Conservation (phyloP, 2,797 vertebrate genomes). For the Miichthys miiuy region DNA sequence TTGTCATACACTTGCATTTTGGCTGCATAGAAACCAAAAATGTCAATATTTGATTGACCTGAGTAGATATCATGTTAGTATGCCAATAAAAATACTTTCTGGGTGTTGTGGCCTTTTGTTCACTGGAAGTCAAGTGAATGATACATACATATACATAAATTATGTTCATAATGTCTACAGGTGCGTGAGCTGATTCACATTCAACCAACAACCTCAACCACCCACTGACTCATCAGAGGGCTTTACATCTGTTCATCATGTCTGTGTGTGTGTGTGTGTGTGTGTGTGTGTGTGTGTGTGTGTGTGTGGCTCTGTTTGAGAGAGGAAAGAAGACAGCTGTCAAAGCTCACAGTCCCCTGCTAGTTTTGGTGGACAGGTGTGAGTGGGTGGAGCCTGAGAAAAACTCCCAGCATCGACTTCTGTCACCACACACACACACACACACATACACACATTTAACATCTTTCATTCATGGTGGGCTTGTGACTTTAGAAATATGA, state of each 20-base stretch:
- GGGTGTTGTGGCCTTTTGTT: not conserved
- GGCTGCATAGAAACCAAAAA: not conserved
- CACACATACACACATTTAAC: not conserved
- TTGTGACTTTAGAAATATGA: conserved; percentile 2
- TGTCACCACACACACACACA: conserved; percentile 19
- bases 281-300: conserved; percentile 28
- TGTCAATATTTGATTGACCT: not conserved
- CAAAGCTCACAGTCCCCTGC: conserved; percentile 67
- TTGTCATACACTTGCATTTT: not conserved
- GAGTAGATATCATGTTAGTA: not conserved
- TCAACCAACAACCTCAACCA: conserved; percentile 41
- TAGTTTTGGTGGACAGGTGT: conserved; percentile 77
- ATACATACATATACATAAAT: not conserved
- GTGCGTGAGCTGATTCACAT: conserved; percentile 34
- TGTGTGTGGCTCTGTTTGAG: conserved; percentile 38
- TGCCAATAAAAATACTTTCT: no score
- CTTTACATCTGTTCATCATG: conserved; percentile 57
- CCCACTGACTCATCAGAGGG: conserved; percentile 49
- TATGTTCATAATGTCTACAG: conserved; percentile 1
- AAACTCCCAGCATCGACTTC: conserved; percentile 40
- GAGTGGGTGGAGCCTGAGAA: conserved; percentile 54
- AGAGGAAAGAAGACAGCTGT: conserved; percentile 68
- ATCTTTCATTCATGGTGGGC: not conserved
- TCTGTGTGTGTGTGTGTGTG: conserved; percentile 5
- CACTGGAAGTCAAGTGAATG: conserved; percentile 1